These are phyloP conservation scores for Rosalia funebris DNA, from an alignment of 2,888 invertebrate genomes.

Conservation along the genomic window DNA sequence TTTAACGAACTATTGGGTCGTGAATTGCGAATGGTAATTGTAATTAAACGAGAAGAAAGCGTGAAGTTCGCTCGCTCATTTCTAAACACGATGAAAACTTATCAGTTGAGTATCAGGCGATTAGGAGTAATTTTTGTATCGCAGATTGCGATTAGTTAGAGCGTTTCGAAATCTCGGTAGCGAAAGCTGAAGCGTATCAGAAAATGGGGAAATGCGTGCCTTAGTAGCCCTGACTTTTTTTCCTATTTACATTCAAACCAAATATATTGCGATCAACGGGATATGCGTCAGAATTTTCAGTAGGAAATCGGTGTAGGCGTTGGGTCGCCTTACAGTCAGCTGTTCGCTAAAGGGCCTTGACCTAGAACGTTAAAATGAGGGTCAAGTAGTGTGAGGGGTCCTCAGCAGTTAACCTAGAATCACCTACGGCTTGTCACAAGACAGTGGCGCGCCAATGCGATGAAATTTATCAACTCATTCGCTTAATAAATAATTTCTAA, in stretches of 20 bases:
- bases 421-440: background rate
- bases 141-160: no score
- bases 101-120: no score
- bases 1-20: background rate
- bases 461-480: no score
- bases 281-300: no score
- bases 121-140: no score
- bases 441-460: background rate
- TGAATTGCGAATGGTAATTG: background rate
- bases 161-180: no score
- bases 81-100: background rate
- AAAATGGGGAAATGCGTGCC: no score
- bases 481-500: background rate
- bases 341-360: background rate
- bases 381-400: background rate
- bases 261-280: no score
- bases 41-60: background rate
- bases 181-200: no score
- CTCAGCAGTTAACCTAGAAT: background rate
- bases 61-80: background rate
- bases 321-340: background rate
- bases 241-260: no score
- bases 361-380: background rate
- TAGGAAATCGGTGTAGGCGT: background rate
- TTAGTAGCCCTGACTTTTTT: no score